Evolutionary conservation across 2,888 invertebrate genomes (phyloP), one percentile per base, ranked within the genome.

Genomic region (Julus scanicus): DNA sequence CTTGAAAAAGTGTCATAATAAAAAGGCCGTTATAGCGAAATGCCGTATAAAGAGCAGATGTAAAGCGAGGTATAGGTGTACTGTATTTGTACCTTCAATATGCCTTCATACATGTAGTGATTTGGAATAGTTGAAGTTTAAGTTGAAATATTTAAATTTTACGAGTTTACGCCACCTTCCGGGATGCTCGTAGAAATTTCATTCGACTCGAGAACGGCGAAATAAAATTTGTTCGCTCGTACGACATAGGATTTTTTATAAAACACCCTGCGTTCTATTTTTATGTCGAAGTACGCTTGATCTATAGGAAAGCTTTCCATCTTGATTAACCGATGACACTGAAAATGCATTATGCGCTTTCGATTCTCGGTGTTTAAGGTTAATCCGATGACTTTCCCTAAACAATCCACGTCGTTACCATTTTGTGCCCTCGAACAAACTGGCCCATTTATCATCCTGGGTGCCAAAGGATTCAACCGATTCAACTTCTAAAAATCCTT

Each of bases 291-390:
- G 53, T 53, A 53, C 1, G 17, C 17, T 53, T 53, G 53, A 53
- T 53, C 53, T 15, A 53, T 5, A 53, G 53, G 13, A 53, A 17
- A 53, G 53, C 15, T 53, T 71, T 29, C 71, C 71, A 29, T 29
- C 71, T 29, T 8, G 71, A 71, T 71, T 71, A 71, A 71, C 29
- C 71, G 29, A 29, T 71, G 71, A 71, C 71, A 71, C 71, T 71
- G 71, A 71, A 71, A 71, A 71, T 71, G 71, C 71, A 71, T 71
- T 71, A 71, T 71, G 71, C 29, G 71, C 71, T 71, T 71, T 71
- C 71, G 9, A 29, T 71, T 29, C 71, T 29, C 29, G 71, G 37
- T 71, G 71, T 71, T 71, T 29, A 20, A 71, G 29, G 71, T 71
- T 71, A 1, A 71, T 71, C 71, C 71, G 71, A 71, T 71, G 71